Base-by-base conservation (phyloP, 2,113 vertebrate genomes). In the Copsychus sechellarum region DNA sequence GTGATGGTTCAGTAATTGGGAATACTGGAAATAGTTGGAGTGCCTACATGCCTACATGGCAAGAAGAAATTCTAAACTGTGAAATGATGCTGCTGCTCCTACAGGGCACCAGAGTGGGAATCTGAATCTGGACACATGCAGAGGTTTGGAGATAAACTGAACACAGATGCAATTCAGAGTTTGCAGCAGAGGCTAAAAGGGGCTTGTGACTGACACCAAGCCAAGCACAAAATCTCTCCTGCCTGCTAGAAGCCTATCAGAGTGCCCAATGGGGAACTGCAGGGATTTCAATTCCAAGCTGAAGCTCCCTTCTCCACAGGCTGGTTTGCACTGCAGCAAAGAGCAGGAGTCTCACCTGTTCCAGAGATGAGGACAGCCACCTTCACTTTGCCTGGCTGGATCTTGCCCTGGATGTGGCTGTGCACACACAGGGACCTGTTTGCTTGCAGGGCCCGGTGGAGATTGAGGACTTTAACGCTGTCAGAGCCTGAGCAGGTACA, bases 331-430 rank as follows among this genome's bases (percentile, higher is more conserved):
- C 4, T 31, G 36, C 9, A 83, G 45, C n/a, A 24, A 43, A 29
- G 77, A 54, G 74, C 22, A 21, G 33, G 79, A 17, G 21, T 45
- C 97, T 93, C 69, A 99, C 99, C 99, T 97, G 99, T 99, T 81
- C 99, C 99, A 50, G 99, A 99, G 97, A 99, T 99, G 31, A 99
- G 98, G 56, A 99, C 98, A 7, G 98, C 99, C 8, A 99, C 99
- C 97, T 94, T 98, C 73, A 98, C 98, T 94, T 96, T 98, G 76
- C 98, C 93, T n/a, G 98, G 16, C 12, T 96, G 66, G 87, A 90
- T 48, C 61, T 92, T 96, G 84, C 91, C 73, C 82, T 93, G 89
- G 34, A 95, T 65, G 36, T 95, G 86, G 73, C 85, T 94, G 60
- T 17, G 86, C 51, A 86, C 26, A 50, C 84, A 72, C 81, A 91